phyloP scores from a whole-genome alignment of 2,113 vertebrate genomes.

The Pagrus major region DNA sequence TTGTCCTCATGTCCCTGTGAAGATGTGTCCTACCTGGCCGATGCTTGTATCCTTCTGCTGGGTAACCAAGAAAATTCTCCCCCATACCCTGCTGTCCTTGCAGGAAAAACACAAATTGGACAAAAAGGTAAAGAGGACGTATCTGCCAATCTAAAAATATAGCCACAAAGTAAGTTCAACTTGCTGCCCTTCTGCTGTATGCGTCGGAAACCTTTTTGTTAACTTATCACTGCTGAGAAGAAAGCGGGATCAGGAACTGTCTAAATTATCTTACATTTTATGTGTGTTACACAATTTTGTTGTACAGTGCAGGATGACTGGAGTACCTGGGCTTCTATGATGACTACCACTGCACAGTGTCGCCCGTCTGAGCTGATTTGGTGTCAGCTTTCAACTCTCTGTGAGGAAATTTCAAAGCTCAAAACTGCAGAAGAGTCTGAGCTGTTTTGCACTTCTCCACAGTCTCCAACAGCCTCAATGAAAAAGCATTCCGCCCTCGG shows the following conservation, averaged over 20 bases:
- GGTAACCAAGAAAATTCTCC: slow-evolving; percentile 5
- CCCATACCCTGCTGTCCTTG: slow-evolving; percentile 24
- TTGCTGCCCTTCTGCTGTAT: slow-evolving; percentile 44
- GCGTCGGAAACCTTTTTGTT: slow-evolving; percentile 1
- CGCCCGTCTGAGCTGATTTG: slow-evolving; percentile 15
- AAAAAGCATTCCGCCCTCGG: slow-evolving; percentile 40
- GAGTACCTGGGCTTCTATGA: slow-evolving; percentile 12
- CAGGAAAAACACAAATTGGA: slow-evolving; percentile 29
- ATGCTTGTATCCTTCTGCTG: slow-evolving; percentile 1
- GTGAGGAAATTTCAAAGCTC: slow-evolving; percentile 21
- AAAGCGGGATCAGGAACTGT: slow-evolving; percentile 29
- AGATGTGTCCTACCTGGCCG: slow-evolving; percentile 1
- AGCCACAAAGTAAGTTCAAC: slow-evolving; percentile 41
- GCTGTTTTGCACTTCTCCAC: slow-evolving; percentile 24
- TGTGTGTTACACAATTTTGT: neutral
- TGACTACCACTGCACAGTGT: slow-evolving; percentile 41
- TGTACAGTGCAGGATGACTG: slow-evolving; percentile 12
- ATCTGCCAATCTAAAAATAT: slow-evolving; percentile 47
- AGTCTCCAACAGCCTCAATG: slow-evolving; percentile 19
- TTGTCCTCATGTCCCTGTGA: slow-evolving; percentile 21
- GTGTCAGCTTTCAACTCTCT: neutral
- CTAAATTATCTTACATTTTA: neutral
- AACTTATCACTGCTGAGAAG: slow-evolving; percentile 8
- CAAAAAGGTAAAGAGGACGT: neutral
- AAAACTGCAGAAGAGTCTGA: slow-evolving; percentile 25